These are phyloP conservation scores for Orchesella flavescens DNA, from an alignment of 2,888 invertebrate species.

Conservation along the genomic window DNA sequence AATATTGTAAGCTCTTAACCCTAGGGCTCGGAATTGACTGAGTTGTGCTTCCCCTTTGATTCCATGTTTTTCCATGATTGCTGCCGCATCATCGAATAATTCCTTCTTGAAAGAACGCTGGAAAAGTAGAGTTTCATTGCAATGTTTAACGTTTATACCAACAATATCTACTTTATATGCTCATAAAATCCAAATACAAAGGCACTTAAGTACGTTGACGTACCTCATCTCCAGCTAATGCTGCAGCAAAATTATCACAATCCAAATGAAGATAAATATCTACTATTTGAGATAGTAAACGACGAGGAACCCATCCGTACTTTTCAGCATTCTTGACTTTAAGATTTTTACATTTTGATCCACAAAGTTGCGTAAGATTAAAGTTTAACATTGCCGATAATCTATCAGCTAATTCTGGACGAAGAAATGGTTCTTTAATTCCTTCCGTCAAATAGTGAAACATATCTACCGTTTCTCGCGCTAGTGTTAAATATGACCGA, in stretches of 20 bases:
- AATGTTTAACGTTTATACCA: background rate
- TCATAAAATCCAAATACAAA: background rate
- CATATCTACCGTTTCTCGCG: conserved; percentile 98
- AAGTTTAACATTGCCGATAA: conserved; percentile 99
- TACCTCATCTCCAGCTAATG: conserved; percentile 96
- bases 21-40: conserved; percentile 86
- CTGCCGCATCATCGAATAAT: conserved; percentile 91
- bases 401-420: conserved; percentile 92
- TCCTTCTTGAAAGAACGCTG: conserved; percentile 95
- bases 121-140: conserved; percentile 71
- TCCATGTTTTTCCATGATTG: conserved; percentile 84
- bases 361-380: conserved; percentile 96
- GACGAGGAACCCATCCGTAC: conserved; percentile 97
- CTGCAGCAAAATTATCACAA: conserved; percentile 91
- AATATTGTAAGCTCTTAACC: conserved; percentile 83
- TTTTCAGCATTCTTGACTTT: conserved; percentile 94
- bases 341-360: conserved; percentile 92
- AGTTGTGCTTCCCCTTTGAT: conserved; percentile 91
- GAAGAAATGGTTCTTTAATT: conserved; percentile 94
- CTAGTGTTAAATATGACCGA: conserved; percentile 91
- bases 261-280: conserved; percentile 98
- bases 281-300: conserved; percentile 91
- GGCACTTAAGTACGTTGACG: background rate
- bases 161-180: background rate
- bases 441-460: conserved; percentile 96